Conservation (phyloP, 1,140 invertebrate species). For the Lepidurus apus region DNA sequence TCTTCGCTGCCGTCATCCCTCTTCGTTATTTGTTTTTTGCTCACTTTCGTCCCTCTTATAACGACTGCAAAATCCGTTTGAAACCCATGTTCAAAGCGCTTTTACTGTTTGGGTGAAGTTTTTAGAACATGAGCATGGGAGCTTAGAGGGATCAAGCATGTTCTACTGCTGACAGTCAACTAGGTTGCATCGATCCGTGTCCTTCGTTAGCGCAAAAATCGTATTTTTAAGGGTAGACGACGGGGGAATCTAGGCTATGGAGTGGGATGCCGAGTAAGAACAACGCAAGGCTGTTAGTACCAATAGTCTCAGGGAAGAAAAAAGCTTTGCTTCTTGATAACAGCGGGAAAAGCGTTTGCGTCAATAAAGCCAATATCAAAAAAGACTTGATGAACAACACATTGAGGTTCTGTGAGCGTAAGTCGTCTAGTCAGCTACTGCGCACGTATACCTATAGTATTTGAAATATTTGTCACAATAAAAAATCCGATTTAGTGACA, state of each 20-base stretch:
- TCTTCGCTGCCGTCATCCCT: too few species aligned
- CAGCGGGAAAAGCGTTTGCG: not conserved
- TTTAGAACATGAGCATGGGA: not conserved
- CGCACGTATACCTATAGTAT: not conserved
- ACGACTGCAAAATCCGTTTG: too few species aligned
- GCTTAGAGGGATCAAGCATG: not conserved
- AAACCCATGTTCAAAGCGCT: not conserved
- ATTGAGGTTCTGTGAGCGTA: not conserved
- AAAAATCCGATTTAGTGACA: not conserved
- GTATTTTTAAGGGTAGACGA: not conserved
- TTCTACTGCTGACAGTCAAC: conserved; percentile 18
- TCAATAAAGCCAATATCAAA: not conserved
- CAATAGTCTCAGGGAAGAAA: not conserved
- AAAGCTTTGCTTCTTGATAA: not conserved
- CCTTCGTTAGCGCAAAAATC: conserved; percentile 13
- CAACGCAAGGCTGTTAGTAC: not conserved
- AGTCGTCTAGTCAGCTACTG: not conserved
- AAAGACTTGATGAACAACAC: not conserved
- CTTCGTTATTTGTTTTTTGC: too few species aligned
- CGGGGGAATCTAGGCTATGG: not conserved
- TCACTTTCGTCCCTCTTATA: too few species aligned
- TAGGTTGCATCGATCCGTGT: not conserved
- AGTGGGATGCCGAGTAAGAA: not conserved
- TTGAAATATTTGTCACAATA: not conserved
- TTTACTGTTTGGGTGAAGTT: not conserved